A percentile compares a stretch with the other conserved stretches of the same genome.
These are phyloP conservation scores for Crocuta crocuta DNA, from an alignment of 2,113 vertebrate species.

Conservation along the genomic window DNA sequence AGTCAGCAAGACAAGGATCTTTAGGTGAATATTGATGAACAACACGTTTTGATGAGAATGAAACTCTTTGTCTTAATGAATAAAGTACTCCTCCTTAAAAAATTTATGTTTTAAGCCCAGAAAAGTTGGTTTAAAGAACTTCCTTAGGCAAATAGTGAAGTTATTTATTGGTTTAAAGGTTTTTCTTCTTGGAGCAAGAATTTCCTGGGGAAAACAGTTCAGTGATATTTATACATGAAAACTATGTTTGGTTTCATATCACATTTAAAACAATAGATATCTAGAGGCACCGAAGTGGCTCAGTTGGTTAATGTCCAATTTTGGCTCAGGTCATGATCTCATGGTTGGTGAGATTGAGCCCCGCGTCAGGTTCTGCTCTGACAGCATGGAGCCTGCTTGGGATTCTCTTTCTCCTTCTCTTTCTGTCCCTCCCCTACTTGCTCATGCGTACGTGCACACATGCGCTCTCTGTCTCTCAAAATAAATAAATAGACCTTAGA, in stretches of 20 bases:
- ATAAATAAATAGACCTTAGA: too few relatives aligned
- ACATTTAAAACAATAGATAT: not conserved
- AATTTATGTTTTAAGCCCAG: not conserved
- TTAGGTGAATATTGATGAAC: not conserved
- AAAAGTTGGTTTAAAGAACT: not conserved
- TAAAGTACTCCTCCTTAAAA: not conserved
- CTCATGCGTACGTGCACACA: too few relatives aligned
- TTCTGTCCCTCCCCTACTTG: too few relatives aligned
- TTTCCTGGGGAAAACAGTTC: not conserved
- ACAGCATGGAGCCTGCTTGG: too few relatives aligned
- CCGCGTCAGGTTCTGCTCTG: too few relatives aligned
- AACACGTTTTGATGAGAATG: not conserved
- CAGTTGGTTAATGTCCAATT: too few relatives aligned
- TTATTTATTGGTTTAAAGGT: not conserved
- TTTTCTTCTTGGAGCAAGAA: not conserved
- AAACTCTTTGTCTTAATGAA: not conserved
- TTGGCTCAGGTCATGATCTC: too few relatives aligned
- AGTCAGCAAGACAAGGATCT: not conserved
- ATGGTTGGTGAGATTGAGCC: too few relatives aligned
- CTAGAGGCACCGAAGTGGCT: not conserved
- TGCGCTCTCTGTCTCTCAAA: too few relatives aligned
- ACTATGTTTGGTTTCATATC: not conserved
- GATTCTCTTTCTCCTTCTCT: too few relatives aligned
- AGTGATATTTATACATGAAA: not conserved
- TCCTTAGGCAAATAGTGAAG: not conserved